phyloP scores from a whole-genome alignment of 2,113 vertebrate species.

The Gila orcuttii region DNA sequence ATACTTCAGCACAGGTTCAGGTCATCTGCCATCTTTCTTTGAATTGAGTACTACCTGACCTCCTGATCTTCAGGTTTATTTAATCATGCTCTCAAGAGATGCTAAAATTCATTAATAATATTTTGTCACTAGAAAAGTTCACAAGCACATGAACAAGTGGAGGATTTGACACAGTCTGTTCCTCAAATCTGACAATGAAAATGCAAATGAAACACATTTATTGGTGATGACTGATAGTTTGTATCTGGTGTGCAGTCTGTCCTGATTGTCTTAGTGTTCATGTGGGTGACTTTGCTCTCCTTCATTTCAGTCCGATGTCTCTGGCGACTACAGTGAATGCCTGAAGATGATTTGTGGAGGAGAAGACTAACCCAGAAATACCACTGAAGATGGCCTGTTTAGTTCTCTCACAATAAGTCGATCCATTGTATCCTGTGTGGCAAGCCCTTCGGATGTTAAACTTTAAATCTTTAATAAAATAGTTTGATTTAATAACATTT shows the following conservation, averaged over 20 bases:
- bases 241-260: not conserved
- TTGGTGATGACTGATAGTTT: not conserved
- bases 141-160: too few relatives aligned
- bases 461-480: too few relatives aligned
- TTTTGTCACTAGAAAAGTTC: too few relatives aligned
- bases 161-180: not conserved
- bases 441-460: too few relatives aligned
- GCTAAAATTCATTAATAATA: not conserved
- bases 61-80: not conserved
- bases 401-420: not conserved
- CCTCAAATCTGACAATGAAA: not conserved
- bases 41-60: not conserved
- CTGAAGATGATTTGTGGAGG: slow-evolving; percentile 67
- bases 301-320: slow-evolving; percentile 64
- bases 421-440: not conserved
- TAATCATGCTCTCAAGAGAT: not conserved
- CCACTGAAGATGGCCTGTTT: not conserved
- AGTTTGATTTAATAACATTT: not conserved
- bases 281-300: slow-evolving; percentile 30
- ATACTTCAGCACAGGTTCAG: not conserved
- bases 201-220: not conserved
- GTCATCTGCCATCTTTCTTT: not conserved
- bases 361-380: slow-evolving; percentile 56
- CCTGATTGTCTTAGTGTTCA: not conserved
- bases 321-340: slow-evolving; percentile 47